Evolutionary conservation across 2,113 vertebrate genomes (phyloP), one percentile per base, ranked within the genome.

Genomic region (Acinonyx jubatus): DNA sequence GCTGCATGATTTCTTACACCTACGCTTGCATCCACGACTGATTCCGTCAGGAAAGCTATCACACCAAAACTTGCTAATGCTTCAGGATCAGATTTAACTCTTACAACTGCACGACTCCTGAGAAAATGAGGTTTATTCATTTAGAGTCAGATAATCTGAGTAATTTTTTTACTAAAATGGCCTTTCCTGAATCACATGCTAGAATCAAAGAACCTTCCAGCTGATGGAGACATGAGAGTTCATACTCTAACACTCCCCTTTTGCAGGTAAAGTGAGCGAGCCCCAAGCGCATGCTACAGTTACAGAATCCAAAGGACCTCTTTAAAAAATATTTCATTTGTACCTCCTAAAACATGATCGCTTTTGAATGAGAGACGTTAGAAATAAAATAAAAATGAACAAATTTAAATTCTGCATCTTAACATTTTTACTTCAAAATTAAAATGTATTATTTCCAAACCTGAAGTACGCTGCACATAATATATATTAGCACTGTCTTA

Each of bases 391-490:
- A 87, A 63, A 93, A 94, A 13, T 7, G 69, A 83, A 15, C n/a
- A 31, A 19, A 36, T 61, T 74, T 38, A 87, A 71, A 31, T 38
- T 48, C 76, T 10, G 16, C 31, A 79, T 73, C 82, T 82, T 83
- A 71, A 55, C 52, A 29, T 36, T 50, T 89, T 92, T 41, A 85
- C 55, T 85, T 86, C 79, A 85, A 86, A 79, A 66, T 89, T 52
- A 95, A 97, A 95, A 92, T 48, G 41, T 23, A 5, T 65, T 73
- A 57, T 81, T 80, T 95, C n/a, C 61, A 71, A 69, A 76, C 66
- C 50, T 55, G 79, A 94, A 94, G 86, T 82, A 33, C 6, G 33
- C 1, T 52, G 11, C 76, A 79, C 33, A 33, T 33, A 36, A 27
- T 50, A 29, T 41, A 74, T 4, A 45, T 45, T 73, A 3, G 52